A percentile compares a stretch with the other conserved stretches of the same genome.
Evolutionary conservation across 2,888 invertebrate genomes (phyloP).

Genomic region (Deladenus siricidicola): DNA sequence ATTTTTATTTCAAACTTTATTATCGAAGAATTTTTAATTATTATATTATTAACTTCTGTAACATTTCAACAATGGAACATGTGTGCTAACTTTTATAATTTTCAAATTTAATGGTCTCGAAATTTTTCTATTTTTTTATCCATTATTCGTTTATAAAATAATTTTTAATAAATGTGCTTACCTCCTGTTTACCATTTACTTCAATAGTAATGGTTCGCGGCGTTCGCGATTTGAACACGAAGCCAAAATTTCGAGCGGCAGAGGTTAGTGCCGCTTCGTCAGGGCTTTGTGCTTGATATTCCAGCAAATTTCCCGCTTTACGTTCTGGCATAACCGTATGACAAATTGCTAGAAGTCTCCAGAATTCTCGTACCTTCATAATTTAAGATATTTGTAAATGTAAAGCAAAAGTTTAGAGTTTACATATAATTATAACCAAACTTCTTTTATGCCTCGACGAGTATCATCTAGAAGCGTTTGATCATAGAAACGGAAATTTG

Average conservation of each 20-base stretch:
- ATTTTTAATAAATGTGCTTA: constrained; percentile 15
- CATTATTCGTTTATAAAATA: background rate
- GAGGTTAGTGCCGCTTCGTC: constrained; percentile 94
- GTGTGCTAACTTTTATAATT: too few species aligned
- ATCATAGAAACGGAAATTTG: constrained; percentile 89
- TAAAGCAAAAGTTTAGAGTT: background rate
- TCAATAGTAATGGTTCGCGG: constrained; percentile 60
- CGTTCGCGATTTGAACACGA: constrained; percentile 71
- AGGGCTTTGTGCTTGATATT: constrained; percentile 76
- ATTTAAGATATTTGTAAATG: background rate
- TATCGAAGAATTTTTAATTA: too few species aligned
- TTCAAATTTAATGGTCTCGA: background rate
- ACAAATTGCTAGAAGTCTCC: constrained; percentile 78
- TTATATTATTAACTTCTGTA: too few species aligned
- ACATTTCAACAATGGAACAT: too few species aligned
- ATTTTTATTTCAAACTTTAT: too few species aligned
- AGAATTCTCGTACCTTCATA: constrained; percentile 54
- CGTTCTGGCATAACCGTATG: constrained; percentile 84
- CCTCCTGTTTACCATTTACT: constrained; percentile 53
- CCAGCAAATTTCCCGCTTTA: constrained; percentile 31
- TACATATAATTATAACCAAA: background rate
- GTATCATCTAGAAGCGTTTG: constrained; percentile 74
- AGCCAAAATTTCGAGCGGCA: constrained; percentile 95
- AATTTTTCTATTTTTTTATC: background rate
- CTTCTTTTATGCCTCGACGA: constrained; percentile 63